Conservation (phyloP, 2,797 vertebrate species). For the Tragelaphus eurycerus region DNA sequence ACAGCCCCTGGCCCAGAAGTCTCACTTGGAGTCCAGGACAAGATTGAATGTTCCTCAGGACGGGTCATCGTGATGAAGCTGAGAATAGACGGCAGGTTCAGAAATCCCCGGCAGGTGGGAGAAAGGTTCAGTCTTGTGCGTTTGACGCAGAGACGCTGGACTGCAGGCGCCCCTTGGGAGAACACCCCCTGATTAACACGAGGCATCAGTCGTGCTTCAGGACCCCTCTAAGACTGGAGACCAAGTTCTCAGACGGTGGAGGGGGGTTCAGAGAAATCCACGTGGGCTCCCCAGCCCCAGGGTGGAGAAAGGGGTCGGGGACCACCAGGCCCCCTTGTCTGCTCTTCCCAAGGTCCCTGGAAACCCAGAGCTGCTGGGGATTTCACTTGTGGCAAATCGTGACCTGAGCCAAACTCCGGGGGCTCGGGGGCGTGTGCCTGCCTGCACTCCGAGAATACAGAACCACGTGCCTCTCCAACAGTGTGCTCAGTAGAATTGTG, state of each 20-base stretch:
- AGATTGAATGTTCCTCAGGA: background rate
- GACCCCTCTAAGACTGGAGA: background rate
- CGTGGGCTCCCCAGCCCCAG: fast-evolving
- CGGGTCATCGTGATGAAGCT: fast-evolving
- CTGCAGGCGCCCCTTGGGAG: background rate
- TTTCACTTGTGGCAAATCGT: background rate
- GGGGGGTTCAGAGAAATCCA: background rate
- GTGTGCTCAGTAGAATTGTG: fast-evolving
- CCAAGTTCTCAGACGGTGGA: background rate
- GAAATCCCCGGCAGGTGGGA: background rate
- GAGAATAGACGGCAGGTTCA: fast-evolving
- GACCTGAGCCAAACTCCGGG: background rate
- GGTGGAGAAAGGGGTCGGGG: background rate
- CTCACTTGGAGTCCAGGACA: background rate
- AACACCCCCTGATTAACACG: too few species aligned
- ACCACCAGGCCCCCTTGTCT: background rate
- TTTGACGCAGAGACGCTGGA: background rate
- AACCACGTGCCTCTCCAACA: background rate
- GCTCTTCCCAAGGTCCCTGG: background rate
- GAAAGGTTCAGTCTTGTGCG: background rate
- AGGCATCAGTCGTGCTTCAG: background rate
- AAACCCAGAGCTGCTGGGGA: background rate
- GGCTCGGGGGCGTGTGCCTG: background rate
- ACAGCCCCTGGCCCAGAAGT: background rate
- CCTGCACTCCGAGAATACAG: background rate